Percentiles rank a stretch among this genome's conserved stretches.
These are phyloP conservation scores for Chaetops frenatus DNA, from an alignment of 2,113 vertebrate genomes.

Conservation along the genomic window DNA sequence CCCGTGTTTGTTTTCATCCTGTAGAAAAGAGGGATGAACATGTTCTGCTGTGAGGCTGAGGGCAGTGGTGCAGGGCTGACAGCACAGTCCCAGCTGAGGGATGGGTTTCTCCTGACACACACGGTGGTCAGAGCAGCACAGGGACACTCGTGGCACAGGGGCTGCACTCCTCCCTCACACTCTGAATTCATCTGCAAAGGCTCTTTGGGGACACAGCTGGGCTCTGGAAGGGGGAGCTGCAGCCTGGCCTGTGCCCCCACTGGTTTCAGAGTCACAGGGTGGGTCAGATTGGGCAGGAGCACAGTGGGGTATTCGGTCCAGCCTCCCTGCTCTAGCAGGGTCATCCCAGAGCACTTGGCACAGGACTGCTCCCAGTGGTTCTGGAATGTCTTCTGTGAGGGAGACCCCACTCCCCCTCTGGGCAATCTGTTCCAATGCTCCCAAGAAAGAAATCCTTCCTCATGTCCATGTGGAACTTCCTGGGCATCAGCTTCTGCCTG, in stretches of 20 bases:
- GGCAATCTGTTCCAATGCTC: neutral
- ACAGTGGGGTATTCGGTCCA: neutral
- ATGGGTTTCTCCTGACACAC: neutral
- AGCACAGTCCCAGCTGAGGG: neutral
- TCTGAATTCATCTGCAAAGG: neutral
- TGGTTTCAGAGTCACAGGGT: too few species aligned
- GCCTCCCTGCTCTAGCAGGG: neutral
- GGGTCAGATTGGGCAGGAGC: neutral
- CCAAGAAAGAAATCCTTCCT: neutral
- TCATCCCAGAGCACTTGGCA: neutral
- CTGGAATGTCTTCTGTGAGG: neutral
- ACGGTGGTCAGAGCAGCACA: neutral
- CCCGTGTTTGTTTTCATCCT: neutral
- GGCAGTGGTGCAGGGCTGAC: neutral
- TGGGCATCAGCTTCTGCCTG: neutral
- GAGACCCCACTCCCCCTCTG: neutral
- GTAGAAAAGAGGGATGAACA: neutral
- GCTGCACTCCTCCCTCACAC: fast-evolving
- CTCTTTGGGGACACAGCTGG: fast-evolving
- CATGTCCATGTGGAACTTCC: neutral
- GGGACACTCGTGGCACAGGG: neutral
- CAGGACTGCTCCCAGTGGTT: neutral
- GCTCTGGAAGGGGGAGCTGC: neutral
- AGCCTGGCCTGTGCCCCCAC: neutral
- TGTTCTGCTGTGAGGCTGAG: neutral